Conservation (phyloP, 2,113 vertebrate species). For the Anguilla japonica region DNA sequence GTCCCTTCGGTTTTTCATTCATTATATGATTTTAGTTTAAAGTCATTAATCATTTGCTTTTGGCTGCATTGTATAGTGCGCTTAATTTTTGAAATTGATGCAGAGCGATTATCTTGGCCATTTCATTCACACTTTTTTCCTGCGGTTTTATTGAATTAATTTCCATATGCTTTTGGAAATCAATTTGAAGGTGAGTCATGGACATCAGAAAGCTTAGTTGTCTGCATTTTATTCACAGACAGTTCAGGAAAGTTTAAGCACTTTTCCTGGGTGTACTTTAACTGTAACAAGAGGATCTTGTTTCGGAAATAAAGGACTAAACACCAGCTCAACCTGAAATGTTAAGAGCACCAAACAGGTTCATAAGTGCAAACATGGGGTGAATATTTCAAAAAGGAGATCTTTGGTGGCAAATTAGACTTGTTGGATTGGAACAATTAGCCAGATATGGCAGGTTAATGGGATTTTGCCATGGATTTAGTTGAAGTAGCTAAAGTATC, state of each 20-base stretch:
- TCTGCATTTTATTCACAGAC: neutral
- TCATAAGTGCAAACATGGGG: neutral
- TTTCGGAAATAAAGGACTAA: neutral
- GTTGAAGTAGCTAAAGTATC: neutral
- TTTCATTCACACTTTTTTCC: neutral
- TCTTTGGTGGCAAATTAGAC: slow-evolving; percentile 14
- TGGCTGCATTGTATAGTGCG: neutral
- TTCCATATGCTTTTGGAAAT: neutral
- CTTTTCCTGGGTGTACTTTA: neutral
- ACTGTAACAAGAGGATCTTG: neutral
- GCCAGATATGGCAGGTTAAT: slow-evolving; percentile 17
- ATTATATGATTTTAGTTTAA: slow-evolving; percentile 7
- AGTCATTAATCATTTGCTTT: neutral
- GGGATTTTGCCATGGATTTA: neutral
- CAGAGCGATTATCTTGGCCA: neutral
- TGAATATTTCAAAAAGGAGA: slow-evolving; percentile 5
- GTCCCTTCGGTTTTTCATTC: neutral
- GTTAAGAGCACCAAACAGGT: slow-evolving; percentile 12
- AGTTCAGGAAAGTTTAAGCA: neutral
- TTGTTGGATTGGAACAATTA: slow-evolving; percentile 17
- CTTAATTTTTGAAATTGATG: slow-evolving; percentile 5
- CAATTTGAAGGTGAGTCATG: slow-evolving; percentile 5
- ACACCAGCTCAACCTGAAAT: slow-evolving; percentile 8
- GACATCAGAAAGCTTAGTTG: neutral
- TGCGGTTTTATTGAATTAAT: neutral